Percentiles rank a stretch among this genome's conserved stretches.
These are phyloP conservation scores for Lasioglossum villosulum DNA, from an alignment of 2,888 invertebrate species.

Conservation along the genomic window DNA sequence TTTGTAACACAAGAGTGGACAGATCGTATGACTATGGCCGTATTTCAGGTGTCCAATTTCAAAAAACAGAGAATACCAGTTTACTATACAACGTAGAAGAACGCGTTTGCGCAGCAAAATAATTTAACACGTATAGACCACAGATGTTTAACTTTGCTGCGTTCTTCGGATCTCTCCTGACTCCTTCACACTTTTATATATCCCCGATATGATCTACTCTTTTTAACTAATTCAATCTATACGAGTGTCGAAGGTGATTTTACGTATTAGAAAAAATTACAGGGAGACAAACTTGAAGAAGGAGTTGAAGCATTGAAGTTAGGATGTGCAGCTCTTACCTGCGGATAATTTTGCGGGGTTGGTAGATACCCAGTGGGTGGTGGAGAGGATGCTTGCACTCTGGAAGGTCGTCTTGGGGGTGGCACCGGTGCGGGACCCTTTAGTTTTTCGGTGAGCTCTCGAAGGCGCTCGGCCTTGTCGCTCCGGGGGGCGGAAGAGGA, in stretches of 20 bases:
- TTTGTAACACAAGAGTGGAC: neutral
- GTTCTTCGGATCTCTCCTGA: neutral
- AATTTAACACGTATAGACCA: neutral
- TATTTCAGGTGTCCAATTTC: neutral
- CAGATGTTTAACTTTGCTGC: neutral
- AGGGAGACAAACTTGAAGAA: neutral
- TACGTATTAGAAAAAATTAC: no score
- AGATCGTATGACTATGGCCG: neutral
- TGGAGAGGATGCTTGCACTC: slow-evolving; percentile 82
- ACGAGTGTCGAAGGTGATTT: no score
- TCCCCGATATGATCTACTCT: neutral
- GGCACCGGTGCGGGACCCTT: slow-evolving; percentile 86
- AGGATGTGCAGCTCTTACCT: slow-evolving; percentile 81
- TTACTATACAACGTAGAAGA: neutral
- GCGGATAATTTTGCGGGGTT: slow-evolving; percentile 85
- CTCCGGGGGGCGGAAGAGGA: slow-evolving; percentile 84
- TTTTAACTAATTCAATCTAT: neutral
- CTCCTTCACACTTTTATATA: neutral
- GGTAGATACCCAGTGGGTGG: slow-evolving; percentile 71
- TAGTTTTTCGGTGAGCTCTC: slow-evolving; percentile 92
- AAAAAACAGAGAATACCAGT: neutral
- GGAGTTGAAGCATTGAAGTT: neutral
- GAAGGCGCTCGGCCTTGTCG: slow-evolving; percentile 90
- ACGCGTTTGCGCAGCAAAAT: neutral
- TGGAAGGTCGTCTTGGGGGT: slow-evolving; percentile 80